A percentile compares a stretch with the other conserved stretches of the same genome.
These are phyloP conservation scores for Pristionchus arcanus DNA, from an alignment of 2,888 invertebrate species.

Conservation along the genomic window DNA sequence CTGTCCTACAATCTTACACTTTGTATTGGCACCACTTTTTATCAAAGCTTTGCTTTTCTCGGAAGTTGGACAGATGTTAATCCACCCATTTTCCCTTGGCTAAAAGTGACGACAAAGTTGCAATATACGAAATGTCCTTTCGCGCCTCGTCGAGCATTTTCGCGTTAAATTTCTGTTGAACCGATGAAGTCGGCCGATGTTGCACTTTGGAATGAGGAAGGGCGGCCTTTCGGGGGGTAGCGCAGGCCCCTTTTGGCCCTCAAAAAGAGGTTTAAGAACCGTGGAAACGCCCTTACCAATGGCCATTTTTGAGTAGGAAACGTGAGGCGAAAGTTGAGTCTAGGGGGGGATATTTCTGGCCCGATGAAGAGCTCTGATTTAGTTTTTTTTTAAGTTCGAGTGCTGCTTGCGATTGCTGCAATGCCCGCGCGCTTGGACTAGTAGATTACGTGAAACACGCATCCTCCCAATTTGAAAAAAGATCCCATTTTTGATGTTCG, in stretches of 20 bases:
- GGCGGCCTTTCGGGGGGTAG: neutral
- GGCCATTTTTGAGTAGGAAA: neutral
- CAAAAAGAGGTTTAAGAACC: neutral
- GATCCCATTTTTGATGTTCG: too few relatives aligned
- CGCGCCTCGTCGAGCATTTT: neutral
- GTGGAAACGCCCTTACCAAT: neutral
- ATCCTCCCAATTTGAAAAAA: too few relatives aligned
- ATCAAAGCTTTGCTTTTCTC: neutral
- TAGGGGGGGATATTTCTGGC: neutral
- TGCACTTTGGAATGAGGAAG: constrained; percentile 35
- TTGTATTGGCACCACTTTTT: too few relatives aligned
- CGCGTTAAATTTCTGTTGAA: neutral
- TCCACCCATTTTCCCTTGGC: neutral
- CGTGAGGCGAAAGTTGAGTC: neutral
- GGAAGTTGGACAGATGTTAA: neutral
- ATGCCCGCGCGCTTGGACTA: too few relatives aligned
- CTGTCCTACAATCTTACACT: too few relatives aligned
- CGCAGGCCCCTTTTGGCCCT: neutral
- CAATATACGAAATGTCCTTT: constrained; percentile 14
- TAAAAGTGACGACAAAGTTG: neutral
- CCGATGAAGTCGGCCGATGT: neutral
- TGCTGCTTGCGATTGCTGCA: too few relatives aligned
- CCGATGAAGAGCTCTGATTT: too few relatives aligned
- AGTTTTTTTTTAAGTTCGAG: too few relatives aligned
- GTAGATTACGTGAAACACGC: too few relatives aligned